Conservation (phyloP, 2,113 vertebrate species). For the Tauraco erythrolophus region DNA sequence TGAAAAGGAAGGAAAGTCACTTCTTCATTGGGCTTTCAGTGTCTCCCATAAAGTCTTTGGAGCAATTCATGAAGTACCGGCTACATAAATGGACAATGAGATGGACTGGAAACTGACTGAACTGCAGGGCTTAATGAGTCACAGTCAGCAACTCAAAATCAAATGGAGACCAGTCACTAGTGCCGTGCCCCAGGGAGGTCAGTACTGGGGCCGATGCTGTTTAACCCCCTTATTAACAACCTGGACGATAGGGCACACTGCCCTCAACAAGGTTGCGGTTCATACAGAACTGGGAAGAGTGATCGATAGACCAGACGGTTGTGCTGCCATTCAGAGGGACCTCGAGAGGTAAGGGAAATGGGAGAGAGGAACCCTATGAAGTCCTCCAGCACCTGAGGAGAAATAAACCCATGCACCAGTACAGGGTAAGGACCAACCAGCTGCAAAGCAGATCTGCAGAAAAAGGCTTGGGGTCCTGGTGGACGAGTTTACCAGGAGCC, state of each 20-base stretch:
- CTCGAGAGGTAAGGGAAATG: not conserved
- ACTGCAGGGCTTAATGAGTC: not conserved
- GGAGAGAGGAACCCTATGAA: not conserved
- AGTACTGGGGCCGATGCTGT: not conserved
- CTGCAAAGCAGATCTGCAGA: not conserved
- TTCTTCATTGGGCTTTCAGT: not conserved
- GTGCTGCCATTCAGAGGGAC: not conserved
- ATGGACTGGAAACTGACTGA: not conserved
- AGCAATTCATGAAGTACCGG: not conserved
- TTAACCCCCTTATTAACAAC: not conserved
- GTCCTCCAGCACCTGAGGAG: not conserved
- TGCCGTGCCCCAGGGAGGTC: not conserved
- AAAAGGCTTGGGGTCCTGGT: not conserved
- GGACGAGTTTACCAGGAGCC: not conserved
- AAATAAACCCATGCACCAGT: not conserved
- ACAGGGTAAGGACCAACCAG: not conserved
- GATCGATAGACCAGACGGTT: not conserved
- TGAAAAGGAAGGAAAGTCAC: not conserved
- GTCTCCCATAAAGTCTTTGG: not conserved
- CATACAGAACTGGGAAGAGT: not conserved
- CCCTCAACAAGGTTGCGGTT: not conserved
- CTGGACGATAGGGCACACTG: not conserved
- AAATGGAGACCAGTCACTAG: not conserved
- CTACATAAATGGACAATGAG: not conserved
- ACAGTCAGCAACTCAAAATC: not conserved